A percentile compares a stretch with the other conserved stretches of the same genome.
Evolutionary conservation across 2,113 vertebrate genomes (phyloP).

Genomic region (Caranx melampygus): DNA sequence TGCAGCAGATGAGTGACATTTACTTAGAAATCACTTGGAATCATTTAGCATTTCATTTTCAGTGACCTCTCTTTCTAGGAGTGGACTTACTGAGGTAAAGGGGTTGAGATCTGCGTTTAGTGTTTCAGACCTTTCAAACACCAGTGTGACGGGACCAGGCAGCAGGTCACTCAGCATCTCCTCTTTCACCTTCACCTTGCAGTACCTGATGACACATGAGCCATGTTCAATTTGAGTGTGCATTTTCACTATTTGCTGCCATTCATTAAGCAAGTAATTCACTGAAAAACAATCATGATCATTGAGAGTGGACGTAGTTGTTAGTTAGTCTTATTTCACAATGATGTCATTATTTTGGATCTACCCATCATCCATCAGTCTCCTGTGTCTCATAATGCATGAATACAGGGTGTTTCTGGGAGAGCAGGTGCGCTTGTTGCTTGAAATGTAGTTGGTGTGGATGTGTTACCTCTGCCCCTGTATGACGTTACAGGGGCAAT

Average conservation of each 20-base stretch:
- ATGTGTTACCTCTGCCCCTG: constrained; percentile 4
- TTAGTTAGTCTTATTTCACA: not conserved
- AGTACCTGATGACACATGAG: constrained; percentile 84
- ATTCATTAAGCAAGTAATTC: not conserved
- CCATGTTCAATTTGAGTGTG: not conserved
- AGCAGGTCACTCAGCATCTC: constrained; percentile 88
- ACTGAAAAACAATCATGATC: not conserved
- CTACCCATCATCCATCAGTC: not conserved
- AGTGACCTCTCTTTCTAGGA: too few relatives aligned
- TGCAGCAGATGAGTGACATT: not conserved
- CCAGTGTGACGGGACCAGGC: constrained; percentile 94
- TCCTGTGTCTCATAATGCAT: not conserved
- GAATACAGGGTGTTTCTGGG: not conserved
- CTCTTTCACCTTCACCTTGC: constrained; percentile 87
- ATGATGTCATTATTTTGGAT: not conserved
- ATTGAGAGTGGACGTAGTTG: not conserved
- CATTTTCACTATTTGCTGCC: not conserved
- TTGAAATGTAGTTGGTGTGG: constrained; percentile 18
- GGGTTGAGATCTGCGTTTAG: constrained; percentile 94
- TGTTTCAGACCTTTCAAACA: constrained; percentile 86
- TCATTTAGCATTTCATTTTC: not conserved
- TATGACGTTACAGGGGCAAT: too few relatives aligned
- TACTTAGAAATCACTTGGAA: not conserved
- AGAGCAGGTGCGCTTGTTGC: constrained; percentile 25
- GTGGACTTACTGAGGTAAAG: constrained; percentile 89